These are phyloP conservation scores for Aromia moschata DNA, from an alignment of 2,888 invertebrate species.

Conservation along the genomic window DNA sequence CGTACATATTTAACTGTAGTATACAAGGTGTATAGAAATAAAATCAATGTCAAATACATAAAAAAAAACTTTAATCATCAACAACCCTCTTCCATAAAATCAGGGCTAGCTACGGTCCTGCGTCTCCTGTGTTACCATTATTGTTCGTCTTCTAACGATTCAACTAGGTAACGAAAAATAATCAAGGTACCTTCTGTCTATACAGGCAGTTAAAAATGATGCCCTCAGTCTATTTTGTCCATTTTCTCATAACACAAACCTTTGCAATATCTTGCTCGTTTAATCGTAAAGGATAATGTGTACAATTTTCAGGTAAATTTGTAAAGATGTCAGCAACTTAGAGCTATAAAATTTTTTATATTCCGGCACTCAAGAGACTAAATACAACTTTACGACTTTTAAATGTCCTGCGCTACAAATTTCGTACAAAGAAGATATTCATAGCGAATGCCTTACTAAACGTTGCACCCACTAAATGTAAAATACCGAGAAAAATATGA, in stretches of 20 bases:
- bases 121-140: too few relatives aligned
- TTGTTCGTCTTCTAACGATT: too few relatives aligned
- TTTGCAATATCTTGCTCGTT: neutral
- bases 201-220: too few relatives aligned
- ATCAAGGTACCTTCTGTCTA: too few relatives aligned
- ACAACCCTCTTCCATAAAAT: too few relatives aligned
- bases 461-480: conserved; percentile 47
- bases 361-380: conserved; percentile 47
- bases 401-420: conserved; percentile 46
- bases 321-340: conserved; percentile 39
- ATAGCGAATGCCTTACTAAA: conserved; percentile 45
- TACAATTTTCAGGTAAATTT: conserved; percentile 37
- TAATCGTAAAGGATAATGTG: conserved; percentile 18
- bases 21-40: too few relatives aligned
- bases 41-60: too few relatives aligned
- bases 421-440: conserved; percentile 47
- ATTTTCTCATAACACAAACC: neutral
- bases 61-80: too few relatives aligned
- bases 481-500: conserved; percentile 46
- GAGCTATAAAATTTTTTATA: conserved; percentile 40
- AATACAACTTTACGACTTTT: conserved; percentile 51
- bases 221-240: too few relatives aligned
- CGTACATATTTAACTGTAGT: too few relatives aligned
- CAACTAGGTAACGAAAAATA: too few relatives aligned
- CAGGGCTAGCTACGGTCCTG: too few relatives aligned